Base-by-base conservation (phyloP, 1,140 invertebrate species). In the Anoplolepis gracilipes region DNA sequence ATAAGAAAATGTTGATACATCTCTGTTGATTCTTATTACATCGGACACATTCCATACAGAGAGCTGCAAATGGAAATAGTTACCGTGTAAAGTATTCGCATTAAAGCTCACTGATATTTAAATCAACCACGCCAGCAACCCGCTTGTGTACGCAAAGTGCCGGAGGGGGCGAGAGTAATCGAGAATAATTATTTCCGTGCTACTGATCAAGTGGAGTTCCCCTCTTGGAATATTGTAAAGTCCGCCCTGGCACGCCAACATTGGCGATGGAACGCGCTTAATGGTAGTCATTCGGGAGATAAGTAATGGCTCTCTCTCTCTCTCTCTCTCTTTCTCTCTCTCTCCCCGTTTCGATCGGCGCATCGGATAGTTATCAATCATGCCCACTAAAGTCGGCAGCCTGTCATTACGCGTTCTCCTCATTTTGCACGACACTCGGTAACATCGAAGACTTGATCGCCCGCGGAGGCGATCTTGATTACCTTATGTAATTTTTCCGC, bases 261-360 rank as follows among this genome's bases (percentile, higher is more conserved):
- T 39, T 36, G 39, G 42, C 49, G 78, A 85, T 36, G 65, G 88
- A 77, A 69, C 85, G 77, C 85, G 88, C 77, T 89, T 93, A 93
- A 93, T 93, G 92, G 92, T 93, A 92, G 93, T 93, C 87, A 87
- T 93, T 90, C 33, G 67, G 64, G 61, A 85, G 90, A 90, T 93
- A 93, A 93, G 91, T 93, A 93, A 92, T 91, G 92, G 93, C 92
- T 93, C 89, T 93, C 91, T n/a, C n/a, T n/a, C n/a, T n/a, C n/a
- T n/a, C n/a, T n/a, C n/a, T n/a, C n/a, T n/a, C n/a, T n/a, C n/a
- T n/a, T n/a, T n/a, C n/a, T n/a, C n/a, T n/a, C n/a, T n/a, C n/a
- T n/a, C n/a, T n/a, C n/a, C n/a, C 87, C 85, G 90, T 92, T 92
- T 92, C 92, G 91, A 93, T 93, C 91, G 92, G 85, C 88, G 77